A percentile compares a stretch with the other conserved stretches of the same genome.
Evolutionary conservation across 2,888 invertebrate species (phyloP).

Genomic region (Ectemnius continuus): DNA sequence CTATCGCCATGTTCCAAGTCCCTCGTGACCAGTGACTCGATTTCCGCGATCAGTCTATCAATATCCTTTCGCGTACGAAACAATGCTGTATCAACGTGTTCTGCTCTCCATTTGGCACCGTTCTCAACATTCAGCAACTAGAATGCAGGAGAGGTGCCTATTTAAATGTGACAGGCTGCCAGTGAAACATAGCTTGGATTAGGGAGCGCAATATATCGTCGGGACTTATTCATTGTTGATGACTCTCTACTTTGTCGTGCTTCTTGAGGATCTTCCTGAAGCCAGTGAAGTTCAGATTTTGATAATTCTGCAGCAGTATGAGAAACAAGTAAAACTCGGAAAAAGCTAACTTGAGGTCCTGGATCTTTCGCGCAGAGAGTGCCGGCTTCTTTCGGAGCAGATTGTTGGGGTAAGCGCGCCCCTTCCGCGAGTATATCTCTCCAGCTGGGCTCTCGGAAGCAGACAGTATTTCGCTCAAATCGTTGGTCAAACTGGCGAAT

Average conservation of each 20-base stretch:
- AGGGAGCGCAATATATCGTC: background rate
- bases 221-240: background rate
- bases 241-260: constrained; percentile 86
- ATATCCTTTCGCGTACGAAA: constrained; percentile 93
- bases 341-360: constrained; percentile 92
- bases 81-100: constrained; percentile 89
- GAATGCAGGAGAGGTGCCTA: constrained; percentile 32
- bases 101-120: constrained; percentile 89
- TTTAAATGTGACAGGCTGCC: background rate
- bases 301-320: constrained; percentile 92
- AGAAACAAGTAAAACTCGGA: constrained; percentile 93
- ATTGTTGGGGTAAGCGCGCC: constrained; percentile 57
- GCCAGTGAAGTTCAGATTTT: constrained; percentile 92
- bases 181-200: background rate
- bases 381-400: constrained; percentile 65
- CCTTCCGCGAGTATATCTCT: constrained; percentile 45
- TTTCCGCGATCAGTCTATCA: constrained; percentile 89
- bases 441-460: constrained; percentile 72
- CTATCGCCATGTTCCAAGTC: constrained; percentile 89
- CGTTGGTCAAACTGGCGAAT: constrained; percentile 86
- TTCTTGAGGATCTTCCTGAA: constrained; percentile 95
- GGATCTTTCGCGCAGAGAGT: constrained; percentile 84
- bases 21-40: constrained; percentile 85
- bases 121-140: constrained; percentile 83
- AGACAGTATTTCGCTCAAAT: constrained; percentile 81